These are phyloP conservation scores for Danaus plexippus DNA, from an alignment of 1,140 invertebrate species.

Conservation along the genomic window DNA sequence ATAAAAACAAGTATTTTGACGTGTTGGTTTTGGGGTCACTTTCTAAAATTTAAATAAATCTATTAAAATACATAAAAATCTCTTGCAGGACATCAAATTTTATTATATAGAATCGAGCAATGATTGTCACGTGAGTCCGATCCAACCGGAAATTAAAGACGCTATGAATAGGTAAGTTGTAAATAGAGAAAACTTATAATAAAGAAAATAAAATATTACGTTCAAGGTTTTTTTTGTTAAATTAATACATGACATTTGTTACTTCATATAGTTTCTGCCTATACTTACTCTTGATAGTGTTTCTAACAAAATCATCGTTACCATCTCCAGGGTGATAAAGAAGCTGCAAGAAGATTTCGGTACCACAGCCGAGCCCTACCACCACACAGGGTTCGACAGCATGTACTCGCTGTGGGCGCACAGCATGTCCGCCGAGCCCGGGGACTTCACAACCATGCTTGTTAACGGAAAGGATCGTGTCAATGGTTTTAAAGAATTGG, in stretches of 20 bases:
- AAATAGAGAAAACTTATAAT: neutral
- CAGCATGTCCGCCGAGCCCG: constrained; percentile 55
- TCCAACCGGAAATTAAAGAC: constrained; percentile 78
- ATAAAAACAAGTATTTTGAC: too few species aligned
- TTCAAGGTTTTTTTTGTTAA: neutral
- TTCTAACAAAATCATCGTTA: neutral
- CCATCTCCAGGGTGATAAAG: constrained; percentile 36
- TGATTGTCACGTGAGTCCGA: constrained; percentile 77
- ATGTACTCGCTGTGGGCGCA: constrained; percentile 51
- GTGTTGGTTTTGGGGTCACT: too few species aligned
- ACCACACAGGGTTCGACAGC: constrained; percentile 44
- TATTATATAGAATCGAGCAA: constrained; percentile 84
- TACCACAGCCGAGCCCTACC: constrained; percentile 30
- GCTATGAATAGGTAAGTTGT: constrained; percentile 72
- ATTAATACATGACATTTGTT: too few species aligned
- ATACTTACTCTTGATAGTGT: too few species aligned
- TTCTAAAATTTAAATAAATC: too few species aligned
- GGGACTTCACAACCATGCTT: constrained; percentile 31
- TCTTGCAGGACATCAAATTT: constrained; percentile 76
- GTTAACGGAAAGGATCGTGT: constrained; percentile 31
- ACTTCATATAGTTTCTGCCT: too few species aligned
- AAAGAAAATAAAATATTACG: neutral
- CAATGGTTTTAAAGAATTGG: constrained; percentile 36
- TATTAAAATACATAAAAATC: neutral
- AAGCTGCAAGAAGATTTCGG: constrained; percentile 29